Evolutionary conservation across 2,888 invertebrate genomes (phyloP).

Genomic region (Crioceris asparagi): DNA sequence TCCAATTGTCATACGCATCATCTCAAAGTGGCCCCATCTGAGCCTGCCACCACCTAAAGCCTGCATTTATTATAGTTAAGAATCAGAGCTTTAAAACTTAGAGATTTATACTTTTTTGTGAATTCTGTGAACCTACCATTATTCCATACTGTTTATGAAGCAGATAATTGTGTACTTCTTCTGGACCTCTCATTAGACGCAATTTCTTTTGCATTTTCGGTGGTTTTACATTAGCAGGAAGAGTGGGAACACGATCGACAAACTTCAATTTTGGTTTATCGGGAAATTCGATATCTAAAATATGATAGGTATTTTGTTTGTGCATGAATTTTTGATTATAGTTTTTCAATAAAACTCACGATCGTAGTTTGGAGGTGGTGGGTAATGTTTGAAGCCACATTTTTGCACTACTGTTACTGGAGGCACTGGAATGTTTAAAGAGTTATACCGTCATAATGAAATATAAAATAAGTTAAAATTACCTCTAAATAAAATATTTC

Average conservation of each 20-base stretch:
- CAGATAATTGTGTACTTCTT: slow-evolving; percentile 71
- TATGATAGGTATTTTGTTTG: background rate
- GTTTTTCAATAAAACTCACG: slow-evolving; percentile 40
- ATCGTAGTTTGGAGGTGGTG: slow-evolving; percentile 55
- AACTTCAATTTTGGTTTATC: slow-evolving; percentile 59
- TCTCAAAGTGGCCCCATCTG: slow-evolving; percentile 73
- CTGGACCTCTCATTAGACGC: slow-evolving; percentile 84
- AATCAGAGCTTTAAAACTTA: no score
- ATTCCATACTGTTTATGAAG: slow-evolving; percentile 90
- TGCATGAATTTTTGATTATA: background rate
- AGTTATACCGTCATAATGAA: no score
- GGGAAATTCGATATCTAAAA: slow-evolving; percentile 58
- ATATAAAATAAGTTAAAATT: no score
- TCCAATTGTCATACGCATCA: slow-evolving; percentile 68
- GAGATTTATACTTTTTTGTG: background rate
- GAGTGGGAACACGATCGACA: slow-evolving; percentile 62
- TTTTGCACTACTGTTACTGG: slow-evolving; percentile 19
- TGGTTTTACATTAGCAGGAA: slow-evolving; percentile 53
- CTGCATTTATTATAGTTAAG: slow-evolving; percentile 46
- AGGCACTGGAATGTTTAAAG: slow-evolving; percentile 1
- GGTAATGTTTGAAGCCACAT: slow-evolving; percentile 59
- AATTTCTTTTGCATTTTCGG: slow-evolving; percentile 80
- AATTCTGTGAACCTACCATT: slow-evolving; percentile 49
- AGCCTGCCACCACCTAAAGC: slow-evolving; percentile 77
- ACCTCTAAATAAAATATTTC: no score